Conservation (phyloP, 1,140 invertebrate species). For the Cotesia typhae region DNA sequence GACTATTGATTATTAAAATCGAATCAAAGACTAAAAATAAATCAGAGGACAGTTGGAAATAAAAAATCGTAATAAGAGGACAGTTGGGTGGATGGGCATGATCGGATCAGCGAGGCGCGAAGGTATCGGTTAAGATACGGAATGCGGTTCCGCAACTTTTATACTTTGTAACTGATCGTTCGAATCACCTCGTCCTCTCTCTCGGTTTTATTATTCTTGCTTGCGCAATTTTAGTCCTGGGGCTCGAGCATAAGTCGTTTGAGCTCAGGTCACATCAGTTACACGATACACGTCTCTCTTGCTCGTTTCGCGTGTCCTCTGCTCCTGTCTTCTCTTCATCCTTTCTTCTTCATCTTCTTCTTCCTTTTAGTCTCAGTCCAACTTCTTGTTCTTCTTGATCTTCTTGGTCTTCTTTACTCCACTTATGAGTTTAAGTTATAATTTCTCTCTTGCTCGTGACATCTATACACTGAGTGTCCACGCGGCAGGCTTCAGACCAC, state of each 20-base stretch:
- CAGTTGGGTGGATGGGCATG: slow-evolving; percentile 42
- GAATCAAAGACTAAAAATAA: not conserved
- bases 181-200: slow-evolving; percentile 38
- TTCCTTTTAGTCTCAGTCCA: not conserved
- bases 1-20: not conserved
- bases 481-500: slow-evolving; percentile 64
- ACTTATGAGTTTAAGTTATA: too few species aligned
- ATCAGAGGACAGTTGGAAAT: not conserved
- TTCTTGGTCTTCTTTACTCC: slow-evolving; percentile 4
- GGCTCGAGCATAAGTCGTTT: slow-evolving; percentile 40
- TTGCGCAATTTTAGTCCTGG: slow-evolving; percentile 37
- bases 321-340: slow-evolving; percentile 1
- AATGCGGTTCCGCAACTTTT: slow-evolving; percentile 52
- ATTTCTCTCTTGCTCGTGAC: too few species aligned
- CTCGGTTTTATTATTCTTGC: slow-evolving; percentile 16
- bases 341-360: slow-evolving; percentile 27
- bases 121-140: slow-evolving; percentile 49
- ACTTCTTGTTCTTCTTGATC: slow-evolving; percentile 16
- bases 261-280: slow-evolving; percentile 45
- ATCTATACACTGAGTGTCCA: slow-evolving; percentile 31
- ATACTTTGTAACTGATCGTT: slow-evolving; percentile 54
- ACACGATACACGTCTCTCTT: slow-evolving; percentile 42
- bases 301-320: slow-evolving; percentile 32
- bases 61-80: not conserved
- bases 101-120: slow-evolving; percentile 41